Evolutionary conservation across 2,113 vertebrate genomes (phyloP).

Genomic region (Fulmarus glacialis): DNA sequence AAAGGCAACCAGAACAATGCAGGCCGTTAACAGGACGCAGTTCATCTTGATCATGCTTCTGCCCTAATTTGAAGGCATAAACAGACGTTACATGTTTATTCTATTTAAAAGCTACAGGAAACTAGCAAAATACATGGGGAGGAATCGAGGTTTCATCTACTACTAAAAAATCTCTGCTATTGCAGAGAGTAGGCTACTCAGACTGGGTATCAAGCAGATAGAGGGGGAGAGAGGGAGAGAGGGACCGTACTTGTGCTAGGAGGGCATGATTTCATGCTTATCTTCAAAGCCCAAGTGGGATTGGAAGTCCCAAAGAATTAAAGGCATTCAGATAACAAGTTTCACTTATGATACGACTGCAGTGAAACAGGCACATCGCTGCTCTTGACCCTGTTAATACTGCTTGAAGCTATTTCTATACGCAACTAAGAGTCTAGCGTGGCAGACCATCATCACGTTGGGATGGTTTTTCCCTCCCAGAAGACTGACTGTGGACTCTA

Average conservation of each 20-base stretch:
- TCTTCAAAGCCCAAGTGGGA: neutral
- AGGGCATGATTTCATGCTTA: neutral
- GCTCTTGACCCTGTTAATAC: neutral
- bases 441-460: neutral
- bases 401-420: neutral
- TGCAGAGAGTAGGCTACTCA: neutral
- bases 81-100: neutral
- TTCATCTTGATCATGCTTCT: slow-evolving; percentile 54
- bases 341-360: neutral
- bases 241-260: neutral
- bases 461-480: neutral
- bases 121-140: accelerated
- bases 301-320: neutral
- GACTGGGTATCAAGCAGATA: neutral
- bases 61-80: neutral
- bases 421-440: neutral
- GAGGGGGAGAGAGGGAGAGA: neutral
- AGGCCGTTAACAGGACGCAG: neutral
- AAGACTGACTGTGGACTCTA: neutral
- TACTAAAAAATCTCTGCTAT: neutral
- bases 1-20: slow-evolving; percentile 12
- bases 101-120: neutral
- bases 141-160: neutral
- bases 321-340: neutral
- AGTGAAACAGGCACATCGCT: neutral